Evolutionary conservation across 2,113 vertebrate species (phyloP).

Genomic region (Trachemys scripta): DNA sequence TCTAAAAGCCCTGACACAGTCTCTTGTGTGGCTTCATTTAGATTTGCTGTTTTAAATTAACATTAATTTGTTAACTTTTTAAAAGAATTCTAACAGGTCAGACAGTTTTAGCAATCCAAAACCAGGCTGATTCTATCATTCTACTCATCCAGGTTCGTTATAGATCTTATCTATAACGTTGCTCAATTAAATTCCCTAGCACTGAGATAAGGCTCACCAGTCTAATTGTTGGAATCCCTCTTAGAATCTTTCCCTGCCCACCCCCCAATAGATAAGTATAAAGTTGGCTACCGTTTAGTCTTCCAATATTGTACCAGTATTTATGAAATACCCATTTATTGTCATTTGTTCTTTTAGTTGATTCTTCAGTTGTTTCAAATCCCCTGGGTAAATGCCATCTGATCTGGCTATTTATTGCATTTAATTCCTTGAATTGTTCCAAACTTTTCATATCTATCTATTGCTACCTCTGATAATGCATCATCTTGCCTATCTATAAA

Average conservation of each 20-base stretch:
- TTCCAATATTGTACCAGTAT: conserved; percentile 36
- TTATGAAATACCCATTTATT: conserved; percentile 54
- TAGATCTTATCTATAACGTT: not conserved
- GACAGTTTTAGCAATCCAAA: not conserved
- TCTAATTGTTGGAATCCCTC: conserved; percentile 43
- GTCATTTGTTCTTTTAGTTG: conserved; percentile 24
- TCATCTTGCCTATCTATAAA: not conserved
- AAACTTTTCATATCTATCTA: not conserved
- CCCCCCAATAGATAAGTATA: not conserved
- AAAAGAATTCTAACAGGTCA: not conserved
- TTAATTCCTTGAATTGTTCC: conserved; percentile 25
- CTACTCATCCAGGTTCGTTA: not conserved
- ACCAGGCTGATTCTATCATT: not conserved
- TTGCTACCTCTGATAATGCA: conserved; percentile 7
- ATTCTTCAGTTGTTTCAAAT: conserved; percentile 43
- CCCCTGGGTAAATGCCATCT: conserved; percentile 39
- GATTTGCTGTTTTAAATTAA: not conserved
- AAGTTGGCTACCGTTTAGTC: not conserved
- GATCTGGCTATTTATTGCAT: conserved; percentile 43
- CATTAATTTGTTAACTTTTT: conserved; percentile 5
- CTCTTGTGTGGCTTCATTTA: not conserved
- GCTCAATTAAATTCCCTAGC: conserved; percentile 14
- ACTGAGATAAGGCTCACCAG: not conserved
- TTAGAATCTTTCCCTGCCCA: not conserved
- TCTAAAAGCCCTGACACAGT: not conserved